phyloP scores from a whole-genome alignment of 1,140 invertebrate species.

The Zaprionus taronus region DNA sequence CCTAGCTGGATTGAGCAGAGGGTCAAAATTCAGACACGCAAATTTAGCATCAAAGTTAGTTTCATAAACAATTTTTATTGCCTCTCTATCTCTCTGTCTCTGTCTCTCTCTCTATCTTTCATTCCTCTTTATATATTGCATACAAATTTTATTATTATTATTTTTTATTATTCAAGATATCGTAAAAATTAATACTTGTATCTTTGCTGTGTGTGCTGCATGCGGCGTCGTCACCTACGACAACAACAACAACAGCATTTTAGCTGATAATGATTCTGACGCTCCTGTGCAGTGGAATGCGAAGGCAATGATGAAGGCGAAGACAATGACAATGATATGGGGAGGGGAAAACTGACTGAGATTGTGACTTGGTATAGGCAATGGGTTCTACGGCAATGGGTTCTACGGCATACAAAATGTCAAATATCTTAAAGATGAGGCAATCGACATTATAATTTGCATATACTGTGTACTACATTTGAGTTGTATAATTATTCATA shows the following conservation, averaged over 20 bases:
- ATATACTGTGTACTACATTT: conserved; percentile 33
- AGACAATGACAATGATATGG: conserved; percentile 16
- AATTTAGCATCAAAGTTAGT: conserved; percentile 85
- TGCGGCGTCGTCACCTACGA: conserved; percentile 38
- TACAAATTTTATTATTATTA: conserved; percentile 61
- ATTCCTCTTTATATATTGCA: conserved; percentile 71
- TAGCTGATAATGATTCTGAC: conserved; percentile 35
- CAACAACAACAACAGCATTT: conserved; percentile 39
- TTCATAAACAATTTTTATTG: conserved; percentile 83
- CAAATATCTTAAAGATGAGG: conserved; percentile 37
- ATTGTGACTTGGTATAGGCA: conserved; percentile 1
- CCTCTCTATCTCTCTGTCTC: conserved; percentile 64
- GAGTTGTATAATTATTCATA: conserved; percentile 36
- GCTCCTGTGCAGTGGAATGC: conserved; percentile 46
- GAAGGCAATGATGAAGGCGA: conserved; percentile 15
- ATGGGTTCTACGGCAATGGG: conserved; percentile 23
- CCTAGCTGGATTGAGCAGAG: conserved; percentile 84
- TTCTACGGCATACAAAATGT: conserved; percentile 20
- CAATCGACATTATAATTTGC: conserved; percentile 40
- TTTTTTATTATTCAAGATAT: conserved; percentile 48
- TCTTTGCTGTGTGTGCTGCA: conserved; percentile 15
- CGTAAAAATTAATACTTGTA: conserved; percentile 17
- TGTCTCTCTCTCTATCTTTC: conserved; percentile 41
- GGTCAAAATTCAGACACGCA: conserved; percentile 85
- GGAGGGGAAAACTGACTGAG: background rate